phyloP scores from a whole-genome alignment of 2,113 vertebrate genomes.

The Chelonoidis abingdonii region DNA sequence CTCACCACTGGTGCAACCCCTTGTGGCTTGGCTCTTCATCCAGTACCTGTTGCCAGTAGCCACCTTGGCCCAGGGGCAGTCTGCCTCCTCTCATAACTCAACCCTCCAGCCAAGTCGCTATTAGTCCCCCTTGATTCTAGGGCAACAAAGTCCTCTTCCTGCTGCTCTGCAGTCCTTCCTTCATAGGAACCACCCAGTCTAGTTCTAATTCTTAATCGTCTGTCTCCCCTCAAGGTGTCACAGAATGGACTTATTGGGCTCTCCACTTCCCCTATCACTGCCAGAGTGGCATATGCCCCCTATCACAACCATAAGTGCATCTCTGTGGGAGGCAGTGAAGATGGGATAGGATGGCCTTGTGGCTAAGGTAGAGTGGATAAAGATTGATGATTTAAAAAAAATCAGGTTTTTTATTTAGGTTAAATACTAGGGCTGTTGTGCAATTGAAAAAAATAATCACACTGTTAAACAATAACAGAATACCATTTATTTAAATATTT shows the following conservation, averaged over 20 bases:
- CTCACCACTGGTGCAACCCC: neutral
- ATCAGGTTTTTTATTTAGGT: neutral
- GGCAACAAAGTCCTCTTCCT: neutral
- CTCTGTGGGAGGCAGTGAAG: rapidly evolving
- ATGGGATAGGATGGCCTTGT: neutral
- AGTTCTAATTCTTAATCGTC: neutral
- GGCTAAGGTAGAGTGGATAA: rapidly evolving
- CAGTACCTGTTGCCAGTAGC: too few relatives aligned
- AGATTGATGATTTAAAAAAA: neutral
- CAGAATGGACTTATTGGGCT: neutral
- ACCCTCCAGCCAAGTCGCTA: too few relatives aligned
- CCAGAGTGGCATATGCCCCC: neutral
- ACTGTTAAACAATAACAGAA: too few relatives aligned
- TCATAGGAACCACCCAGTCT: neutral
- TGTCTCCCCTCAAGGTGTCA: neutral
- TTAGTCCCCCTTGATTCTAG: neutral
- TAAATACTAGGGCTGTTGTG: too few relatives aligned
- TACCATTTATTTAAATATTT: too few relatives aligned
- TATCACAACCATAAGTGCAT: neutral
- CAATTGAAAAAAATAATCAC: too few relatives aligned
- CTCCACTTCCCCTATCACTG: neutral
- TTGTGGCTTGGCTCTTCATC: neutral
- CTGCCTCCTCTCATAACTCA: neutral
- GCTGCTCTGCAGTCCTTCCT: neutral
- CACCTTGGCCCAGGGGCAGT: neutral